Conservation (phyloP, 2,113 vertebrate species). For the Strix uralensis region DNA sequence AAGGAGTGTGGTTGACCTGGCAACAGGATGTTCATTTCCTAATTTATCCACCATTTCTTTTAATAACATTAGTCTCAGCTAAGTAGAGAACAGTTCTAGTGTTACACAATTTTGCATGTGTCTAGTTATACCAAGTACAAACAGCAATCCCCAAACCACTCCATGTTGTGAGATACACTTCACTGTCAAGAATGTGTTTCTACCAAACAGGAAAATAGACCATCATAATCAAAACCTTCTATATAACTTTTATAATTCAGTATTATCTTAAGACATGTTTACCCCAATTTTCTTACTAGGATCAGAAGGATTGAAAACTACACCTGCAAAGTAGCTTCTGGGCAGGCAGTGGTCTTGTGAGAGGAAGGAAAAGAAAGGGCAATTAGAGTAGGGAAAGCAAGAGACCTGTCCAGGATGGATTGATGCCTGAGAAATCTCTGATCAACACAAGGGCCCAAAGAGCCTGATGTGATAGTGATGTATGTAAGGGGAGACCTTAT, state of each 20-base stretch:
- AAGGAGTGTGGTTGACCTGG: conserved; percentile 47
- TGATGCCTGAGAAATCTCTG: background rate
- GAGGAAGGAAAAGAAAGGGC: background rate
- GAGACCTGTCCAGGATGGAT: background rate
- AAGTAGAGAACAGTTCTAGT: background rate
- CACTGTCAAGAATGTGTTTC: background rate
- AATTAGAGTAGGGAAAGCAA: background rate
- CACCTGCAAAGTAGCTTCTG: background rate
- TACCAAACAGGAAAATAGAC: background rate
- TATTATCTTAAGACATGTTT: background rate
- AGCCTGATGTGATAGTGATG: background rate
- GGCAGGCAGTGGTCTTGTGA: background rate
- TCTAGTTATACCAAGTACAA: background rate
- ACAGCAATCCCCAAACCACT: background rate
- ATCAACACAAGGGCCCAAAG: background rate
- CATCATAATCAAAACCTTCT: background rate
- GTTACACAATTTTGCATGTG: background rate
- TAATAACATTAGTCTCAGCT: conserved; percentile 30
- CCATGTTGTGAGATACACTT: background rate
- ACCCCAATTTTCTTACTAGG: background rate
- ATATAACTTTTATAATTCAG: background rate
- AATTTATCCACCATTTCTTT: conserved; percentile 37
- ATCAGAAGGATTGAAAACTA: background rate
- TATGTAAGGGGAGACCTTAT: background rate
- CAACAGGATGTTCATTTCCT: conserved; percentile 48